Percentiles rank a stretch among this genome's conserved stretches.
Conservation (phyloP, 2,797 vertebrate genomes). For the Remorina albescens region DNA sequence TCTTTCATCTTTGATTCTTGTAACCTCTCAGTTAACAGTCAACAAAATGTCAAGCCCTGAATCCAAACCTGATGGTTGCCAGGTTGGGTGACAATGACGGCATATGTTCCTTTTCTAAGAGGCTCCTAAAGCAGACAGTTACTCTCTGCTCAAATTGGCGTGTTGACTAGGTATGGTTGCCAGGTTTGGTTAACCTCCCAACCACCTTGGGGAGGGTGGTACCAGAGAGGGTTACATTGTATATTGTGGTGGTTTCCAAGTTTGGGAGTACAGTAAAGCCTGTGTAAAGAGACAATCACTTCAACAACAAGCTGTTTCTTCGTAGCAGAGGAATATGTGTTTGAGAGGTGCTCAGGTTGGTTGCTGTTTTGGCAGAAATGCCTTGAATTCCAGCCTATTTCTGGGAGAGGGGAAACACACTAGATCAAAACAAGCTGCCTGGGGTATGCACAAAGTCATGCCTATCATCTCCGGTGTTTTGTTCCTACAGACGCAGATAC, state of each 20-base stretch:
- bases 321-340: conserved; percentile 27
- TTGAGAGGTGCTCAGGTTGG: conserved; percentile 64
- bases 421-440: conserved; percentile 57
- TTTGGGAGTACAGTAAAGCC: not conserved
- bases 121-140: not conserved
- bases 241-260: conserved; percentile 5
- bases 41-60: conserved; percentile 6
- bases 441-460: not conserved
- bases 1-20: not conserved
- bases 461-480: not conserved
- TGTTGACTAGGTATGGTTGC: conserved; percentile 5
- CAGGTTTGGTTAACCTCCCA: conserved; percentile 14
- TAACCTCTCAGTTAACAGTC: conserved; percentile 7
- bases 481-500: conserved; percentile 12
- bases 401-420: conserved; percentile 49
- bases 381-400: conserved; percentile 72
- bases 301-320: conserved; percentile 1
- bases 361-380: conserved; percentile 78
- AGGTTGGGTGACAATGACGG: conserved; percentile 17
- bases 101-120: conserved; percentile 4
- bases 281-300: not conserved
- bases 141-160: not conserved
- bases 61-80: conserved; percentile 23
- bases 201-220: not conserved
- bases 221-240: not conserved